These are phyloP conservation scores for Sclerodermus sp. DNA, from an alignment of 2,888 invertebrate species.

Conservation along the genomic window DNA sequence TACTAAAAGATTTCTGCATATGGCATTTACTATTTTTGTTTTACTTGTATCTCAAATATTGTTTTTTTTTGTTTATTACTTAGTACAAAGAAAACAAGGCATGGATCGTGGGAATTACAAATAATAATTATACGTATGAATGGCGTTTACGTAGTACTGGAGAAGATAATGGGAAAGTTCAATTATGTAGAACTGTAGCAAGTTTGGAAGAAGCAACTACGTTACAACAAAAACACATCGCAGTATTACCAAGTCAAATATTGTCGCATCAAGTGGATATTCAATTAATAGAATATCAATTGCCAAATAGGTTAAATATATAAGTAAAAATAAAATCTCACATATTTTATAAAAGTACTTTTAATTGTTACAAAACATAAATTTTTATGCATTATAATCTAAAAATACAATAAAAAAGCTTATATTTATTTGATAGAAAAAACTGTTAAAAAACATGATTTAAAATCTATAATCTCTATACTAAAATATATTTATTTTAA, in stretches of 20 bases:
- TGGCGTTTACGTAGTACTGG: constrained; percentile 42
- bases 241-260: constrained; percentile 37
- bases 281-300: constrained; percentile 25
- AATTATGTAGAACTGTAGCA: constrained; percentile 34
- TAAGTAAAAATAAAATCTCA: background rate
- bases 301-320: constrained; percentile 20
- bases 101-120: constrained; percentile 18
- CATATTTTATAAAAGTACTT: background rate
- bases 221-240: constrained; percentile 28
- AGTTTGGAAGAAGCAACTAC: constrained; percentile 34
- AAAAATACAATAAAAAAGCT: constrained; percentile 4
- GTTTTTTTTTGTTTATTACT: constrained; percentile 8
- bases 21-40: background rate
- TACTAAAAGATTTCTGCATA: too few relatives aligned
- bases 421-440: background rate
- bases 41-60: background rate
- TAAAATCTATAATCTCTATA: too few relatives aligned
- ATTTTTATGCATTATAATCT: background rate
- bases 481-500: too few relatives aligned
- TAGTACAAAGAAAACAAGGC: constrained; percentile 15
- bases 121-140: constrained; percentile 29
- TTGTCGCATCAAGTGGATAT: constrained; percentile 26
- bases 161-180: constrained; percentile 33
- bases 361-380: background rate
- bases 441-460: background rate